Base-by-base conservation (phyloP, 2,888 invertebrate species). In the Encarsia formosa region DNA sequence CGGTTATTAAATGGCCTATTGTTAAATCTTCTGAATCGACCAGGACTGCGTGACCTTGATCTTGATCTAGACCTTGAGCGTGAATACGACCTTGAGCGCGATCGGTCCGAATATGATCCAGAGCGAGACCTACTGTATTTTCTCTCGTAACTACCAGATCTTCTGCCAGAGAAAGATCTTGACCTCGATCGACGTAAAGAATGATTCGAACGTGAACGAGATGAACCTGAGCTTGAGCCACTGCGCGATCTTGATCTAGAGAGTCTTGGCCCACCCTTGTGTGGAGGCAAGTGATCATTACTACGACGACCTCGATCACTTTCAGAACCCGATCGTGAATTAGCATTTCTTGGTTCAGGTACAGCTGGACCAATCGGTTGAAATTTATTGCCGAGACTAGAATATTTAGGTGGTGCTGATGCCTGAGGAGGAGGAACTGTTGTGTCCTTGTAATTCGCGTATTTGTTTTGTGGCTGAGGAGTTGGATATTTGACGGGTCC, bases 201-300 rank as follows among this genome's bases (percentile, higher is more conserved):
- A 65, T 84, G 84, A 60, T 83, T 81, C 1, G 82, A 83, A 2
- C 83, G 81, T 0, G 85, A 85, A 11, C 77, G 74, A 50, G 84
- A 84, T 59, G 84, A 82, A 61, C 84, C 81, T 0, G 82, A 82
- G 3, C 84, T 81, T 0, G 85, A 85, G 9, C 77, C 75, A 54
- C 78, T 78, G 38, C 76, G 77, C 2, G 80, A 80, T 22, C 57
- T 26, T 35, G 56, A 56, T 1, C 52, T 32, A n/a, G 40, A 40
- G 9, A 20, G 4, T 3, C 40, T 23, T 0, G 13, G 24, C 29
- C 37, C 35, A 8, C 26, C 52, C 22, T 3, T 52, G 32, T 2
- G 24, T n/a, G 6, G 6, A 6, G 32, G 5, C 23, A 22, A 16
- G 3, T 52, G 48, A 2, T 48, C 78, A 68, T 29, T 64, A 66